phyloP scores from a whole-genome alignment of 2,888 invertebrate species.

The Neocrepidodera transversa region DNA sequence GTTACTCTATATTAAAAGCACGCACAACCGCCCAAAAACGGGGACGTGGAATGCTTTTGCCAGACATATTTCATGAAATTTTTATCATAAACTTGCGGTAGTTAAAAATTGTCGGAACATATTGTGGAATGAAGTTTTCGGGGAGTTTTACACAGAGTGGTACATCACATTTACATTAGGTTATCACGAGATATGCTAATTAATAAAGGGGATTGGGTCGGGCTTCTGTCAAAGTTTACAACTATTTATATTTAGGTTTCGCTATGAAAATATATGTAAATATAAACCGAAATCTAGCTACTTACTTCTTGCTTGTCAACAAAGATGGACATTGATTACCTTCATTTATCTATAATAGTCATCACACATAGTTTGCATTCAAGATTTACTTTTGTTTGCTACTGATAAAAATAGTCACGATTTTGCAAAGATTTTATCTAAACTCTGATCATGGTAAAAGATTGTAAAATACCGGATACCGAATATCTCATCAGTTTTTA shows the following conservation, averaged over 20 bases:
- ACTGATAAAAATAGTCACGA: constrained; percentile 28
- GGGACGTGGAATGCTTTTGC: constrained; percentile 9
- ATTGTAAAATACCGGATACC: constrained; percentile 15
- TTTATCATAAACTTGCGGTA: constrained; percentile 6
- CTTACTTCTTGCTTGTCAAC: not conserved
- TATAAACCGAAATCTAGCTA: too few species aligned
- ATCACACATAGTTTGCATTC: constrained; percentile 10
- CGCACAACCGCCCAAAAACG: constrained; percentile 29
- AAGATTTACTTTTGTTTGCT: constrained; percentile 22
- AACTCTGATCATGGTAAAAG: constrained; percentile 18
- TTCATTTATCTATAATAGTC: constrained; percentile 12
- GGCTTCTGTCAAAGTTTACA: too few species aligned
- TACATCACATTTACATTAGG: constrained; percentile 18
- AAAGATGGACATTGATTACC: constrained; percentile 14
- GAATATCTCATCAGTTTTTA: constrained; percentile 9
- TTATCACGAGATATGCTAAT: constrained; percentile 11
- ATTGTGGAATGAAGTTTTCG: not conserved
- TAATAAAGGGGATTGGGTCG: not conserved
- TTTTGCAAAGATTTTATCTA: constrained; percentile 19
- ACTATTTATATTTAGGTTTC: too few species aligned
- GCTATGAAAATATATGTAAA: too few species aligned
- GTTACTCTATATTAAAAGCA: constrained; percentile 41
- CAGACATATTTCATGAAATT: constrained; percentile 17
- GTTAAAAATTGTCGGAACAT: constrained; percentile 7
- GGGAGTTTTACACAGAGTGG: constrained; percentile 14